Evolutionary conservation across 23 tunicate species (phyloP).

Genomic region (Clavelina lepadiformis): DNA sequence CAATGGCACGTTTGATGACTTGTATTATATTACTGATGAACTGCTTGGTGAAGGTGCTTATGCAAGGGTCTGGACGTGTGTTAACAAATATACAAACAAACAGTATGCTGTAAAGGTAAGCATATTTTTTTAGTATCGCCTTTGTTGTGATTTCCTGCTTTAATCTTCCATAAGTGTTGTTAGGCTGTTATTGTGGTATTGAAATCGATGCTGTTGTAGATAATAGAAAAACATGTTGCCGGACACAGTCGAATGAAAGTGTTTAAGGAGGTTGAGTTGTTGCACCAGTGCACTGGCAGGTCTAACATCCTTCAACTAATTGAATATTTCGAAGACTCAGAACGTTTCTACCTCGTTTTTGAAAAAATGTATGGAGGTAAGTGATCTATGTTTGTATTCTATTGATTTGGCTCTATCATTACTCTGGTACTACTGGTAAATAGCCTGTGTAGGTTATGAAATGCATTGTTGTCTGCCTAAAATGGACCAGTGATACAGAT

Average conservation of each 20-base stretch:
- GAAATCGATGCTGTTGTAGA: slow-evolving; percentile 23
- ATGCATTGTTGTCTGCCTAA: no score
- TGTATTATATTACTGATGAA: slow-evolving; percentile 71
- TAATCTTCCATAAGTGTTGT: neutral
- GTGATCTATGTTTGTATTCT: neutral
- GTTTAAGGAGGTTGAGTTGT: slow-evolving; percentile 91
- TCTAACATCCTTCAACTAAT: slow-evolving; percentile 92
- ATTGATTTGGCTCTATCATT: neutral
- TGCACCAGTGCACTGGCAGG: slow-evolving; percentile 78
- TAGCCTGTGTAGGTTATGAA: no score
- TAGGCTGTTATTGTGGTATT: neutral
- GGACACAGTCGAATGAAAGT: slow-evolving; percentile 94
- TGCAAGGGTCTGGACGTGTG: slow-evolving; percentile 95
- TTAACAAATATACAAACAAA: slow-evolving; percentile 77
- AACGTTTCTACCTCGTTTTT: slow-evolving; percentile 94
- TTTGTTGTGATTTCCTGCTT: neutral
- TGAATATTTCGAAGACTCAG: slow-evolving; percentile 91
- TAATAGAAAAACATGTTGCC: slow-evolving; percentile 89
- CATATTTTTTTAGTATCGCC: neutral
- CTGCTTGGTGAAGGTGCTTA: slow-evolving; percentile 98
- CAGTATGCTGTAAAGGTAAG: slow-evolving; percentile 98
- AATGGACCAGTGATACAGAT: no score
- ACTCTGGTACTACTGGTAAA: no score
- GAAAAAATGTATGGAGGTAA: slow-evolving; percentile 99
- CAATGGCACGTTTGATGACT: slow-evolving; percentile 88